Evolutionary conservation across 2,797 vertebrate species (phyloP).

Genomic region (Silurus aristotelis): DNA sequence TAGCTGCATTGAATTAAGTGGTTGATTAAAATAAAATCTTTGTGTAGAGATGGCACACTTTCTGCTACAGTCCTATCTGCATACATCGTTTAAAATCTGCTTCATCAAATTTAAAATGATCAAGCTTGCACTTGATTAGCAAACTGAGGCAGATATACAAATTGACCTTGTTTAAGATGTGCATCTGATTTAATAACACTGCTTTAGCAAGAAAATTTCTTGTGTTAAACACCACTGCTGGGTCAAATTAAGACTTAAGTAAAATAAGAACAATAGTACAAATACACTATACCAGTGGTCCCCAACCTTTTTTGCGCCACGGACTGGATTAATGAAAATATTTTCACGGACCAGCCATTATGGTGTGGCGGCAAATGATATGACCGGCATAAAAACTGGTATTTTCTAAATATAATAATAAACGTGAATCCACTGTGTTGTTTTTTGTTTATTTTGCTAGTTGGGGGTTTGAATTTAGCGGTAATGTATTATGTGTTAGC

Average conservation of each 20-base stretch:
- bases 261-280: not conserved
- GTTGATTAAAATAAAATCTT: not conserved
- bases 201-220: no score
- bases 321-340: no score
- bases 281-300: not conserved
- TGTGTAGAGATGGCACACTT: not conserved
- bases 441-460: no score
- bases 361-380: no score
- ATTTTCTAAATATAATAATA: no score
- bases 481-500: no score
- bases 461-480: no score
- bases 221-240: not conserved
- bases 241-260: not conserved
- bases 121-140: not conserved
- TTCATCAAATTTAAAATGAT: not conserved
- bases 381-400: no score
- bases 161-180: not conserved
- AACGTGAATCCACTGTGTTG: no score
- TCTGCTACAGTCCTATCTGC: not conserved
- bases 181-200: not conserved
- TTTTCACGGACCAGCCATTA: no score
- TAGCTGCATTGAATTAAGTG: not conserved
- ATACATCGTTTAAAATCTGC: not conserved
- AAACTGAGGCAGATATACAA: not conserved
- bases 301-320: no score